Conservation (phyloP, 2,888 invertebrate genomes). For the Chrysolina americana region DNA sequence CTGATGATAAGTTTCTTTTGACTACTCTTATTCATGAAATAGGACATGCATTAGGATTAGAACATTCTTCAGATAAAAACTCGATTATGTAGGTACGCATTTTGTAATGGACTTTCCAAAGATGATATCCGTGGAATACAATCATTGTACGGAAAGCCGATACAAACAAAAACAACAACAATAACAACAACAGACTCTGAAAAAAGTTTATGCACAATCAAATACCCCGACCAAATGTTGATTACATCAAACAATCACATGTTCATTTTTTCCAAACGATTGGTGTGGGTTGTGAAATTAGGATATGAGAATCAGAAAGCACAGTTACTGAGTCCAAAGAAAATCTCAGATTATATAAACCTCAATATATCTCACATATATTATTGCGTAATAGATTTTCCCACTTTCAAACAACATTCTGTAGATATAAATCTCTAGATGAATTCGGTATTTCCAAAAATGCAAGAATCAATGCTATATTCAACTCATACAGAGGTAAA, state of each 20-base stretch:
- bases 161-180: background rate
- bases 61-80: background rate
- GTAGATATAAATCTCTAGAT: no score
- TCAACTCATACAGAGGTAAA: background rate
- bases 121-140: background rate
- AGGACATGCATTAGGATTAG: no score
- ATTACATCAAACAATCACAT: no score
- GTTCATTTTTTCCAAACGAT: background rate
- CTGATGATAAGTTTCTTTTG: no score
- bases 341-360: background rate
- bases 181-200: background rate
- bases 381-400: no score
- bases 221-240: background rate
- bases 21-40: no score
- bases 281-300: background rate
- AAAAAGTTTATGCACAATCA: background rate
- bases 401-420: no score
- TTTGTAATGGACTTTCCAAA: background rate
- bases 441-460: background rate
- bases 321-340: background rate
- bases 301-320: background rate
- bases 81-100: background rate
- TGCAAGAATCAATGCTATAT: background rate
- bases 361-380: no score
- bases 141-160: background rate